Evolutionary conservation across 1,140 invertebrate genomes (phyloP).

Genomic region (Pygmarrhopalites habei): DNA sequence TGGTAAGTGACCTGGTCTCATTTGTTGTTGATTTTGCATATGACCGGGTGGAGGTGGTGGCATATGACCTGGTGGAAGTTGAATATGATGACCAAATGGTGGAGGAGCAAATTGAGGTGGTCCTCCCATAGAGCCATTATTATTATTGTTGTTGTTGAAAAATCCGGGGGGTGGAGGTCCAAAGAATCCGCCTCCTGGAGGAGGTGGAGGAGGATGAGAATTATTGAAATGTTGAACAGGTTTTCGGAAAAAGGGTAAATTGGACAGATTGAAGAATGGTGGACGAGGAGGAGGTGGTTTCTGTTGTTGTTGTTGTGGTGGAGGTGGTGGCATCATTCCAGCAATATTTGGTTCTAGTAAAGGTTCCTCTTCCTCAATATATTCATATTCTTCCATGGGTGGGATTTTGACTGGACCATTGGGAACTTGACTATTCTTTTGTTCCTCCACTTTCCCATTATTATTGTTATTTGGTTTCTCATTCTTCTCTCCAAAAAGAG

Average conservation of each 20-base stretch:
- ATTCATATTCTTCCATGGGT: conserved; percentile 27
- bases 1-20: conserved; percentile 3
- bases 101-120: too few relatives aligned
- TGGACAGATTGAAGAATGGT: conserved; percentile 1
- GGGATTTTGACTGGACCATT: conserved; percentile 27
- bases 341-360: conserved; percentile 6
- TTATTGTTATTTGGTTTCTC: too few relatives aligned
- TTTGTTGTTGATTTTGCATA: not conserved
- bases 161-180: conserved; percentile 13
- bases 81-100: not conserved
- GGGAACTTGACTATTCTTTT: conserved; percentile 12
- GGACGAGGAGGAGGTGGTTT: not conserved
- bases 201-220: not conserved
- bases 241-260: conserved; percentile 1
- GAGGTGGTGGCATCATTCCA: conserved; percentile 18
- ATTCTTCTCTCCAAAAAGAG: conserved; percentile 24
- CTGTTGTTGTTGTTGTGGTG: conserved; percentile 5
- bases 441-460: too few relatives aligned
- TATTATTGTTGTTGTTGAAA: not conserved
- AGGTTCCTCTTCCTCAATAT: conserved; percentile 18
- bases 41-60: conserved; percentile 6
- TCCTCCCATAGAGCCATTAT: too few relatives aligned
- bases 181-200: not conserved
- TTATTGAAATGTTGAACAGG: conserved; percentile 8
- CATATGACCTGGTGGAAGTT: not conserved